Evolutionary conservation across 2,797 vertebrate species (phyloP).

Genomic region (Adelosebastes latens): DNA sequence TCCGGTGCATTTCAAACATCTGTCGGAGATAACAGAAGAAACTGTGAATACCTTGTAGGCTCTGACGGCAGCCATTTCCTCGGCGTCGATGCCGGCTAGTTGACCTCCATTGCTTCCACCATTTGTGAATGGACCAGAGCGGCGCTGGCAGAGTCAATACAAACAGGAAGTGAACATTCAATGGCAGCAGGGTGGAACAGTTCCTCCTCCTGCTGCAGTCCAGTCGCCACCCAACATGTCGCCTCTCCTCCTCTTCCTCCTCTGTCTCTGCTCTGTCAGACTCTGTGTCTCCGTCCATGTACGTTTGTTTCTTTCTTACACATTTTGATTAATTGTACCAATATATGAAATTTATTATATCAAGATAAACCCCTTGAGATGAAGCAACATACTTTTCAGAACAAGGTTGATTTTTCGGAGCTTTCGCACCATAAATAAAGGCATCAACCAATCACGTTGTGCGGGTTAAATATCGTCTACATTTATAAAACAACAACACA

Average conservation of each 20-base stretch:
- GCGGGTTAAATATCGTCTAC: too few relatives aligned
- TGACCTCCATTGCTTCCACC: slow-evolving; percentile 38
- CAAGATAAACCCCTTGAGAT: too few relatives aligned
- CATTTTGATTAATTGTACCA: not conserved
- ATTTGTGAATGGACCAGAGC: slow-evolving; percentile 51
- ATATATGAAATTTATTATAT: too few relatives aligned
- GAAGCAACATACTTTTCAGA: too few relatives aligned
- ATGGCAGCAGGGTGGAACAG: slow-evolving; percentile 87
- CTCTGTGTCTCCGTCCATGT: not conserved
- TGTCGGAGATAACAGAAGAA: not conserved
- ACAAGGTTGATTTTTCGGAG: too few relatives aligned
- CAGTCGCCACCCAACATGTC: slow-evolving; percentile 53
- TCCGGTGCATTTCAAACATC: not conserved
- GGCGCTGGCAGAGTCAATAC: slow-evolving; percentile 51
- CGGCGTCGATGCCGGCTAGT: not conserved
- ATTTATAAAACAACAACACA: too few relatives aligned
- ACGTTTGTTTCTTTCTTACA: not conserved
- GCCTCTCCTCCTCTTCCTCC: slow-evolving; percentile 35
- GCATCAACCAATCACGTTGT: too few relatives aligned
- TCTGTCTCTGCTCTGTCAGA: not conserved
- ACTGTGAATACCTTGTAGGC: not conserved
- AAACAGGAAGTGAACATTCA: slow-evolving; percentile 88
- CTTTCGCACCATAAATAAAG: too few relatives aligned
- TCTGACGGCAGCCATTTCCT: slow-evolving; percentile 24
- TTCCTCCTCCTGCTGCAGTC: slow-evolving; percentile 80